Conservation (phyloP, 2,888 invertebrate species). For the Tubiluchus corallicola region DNA sequence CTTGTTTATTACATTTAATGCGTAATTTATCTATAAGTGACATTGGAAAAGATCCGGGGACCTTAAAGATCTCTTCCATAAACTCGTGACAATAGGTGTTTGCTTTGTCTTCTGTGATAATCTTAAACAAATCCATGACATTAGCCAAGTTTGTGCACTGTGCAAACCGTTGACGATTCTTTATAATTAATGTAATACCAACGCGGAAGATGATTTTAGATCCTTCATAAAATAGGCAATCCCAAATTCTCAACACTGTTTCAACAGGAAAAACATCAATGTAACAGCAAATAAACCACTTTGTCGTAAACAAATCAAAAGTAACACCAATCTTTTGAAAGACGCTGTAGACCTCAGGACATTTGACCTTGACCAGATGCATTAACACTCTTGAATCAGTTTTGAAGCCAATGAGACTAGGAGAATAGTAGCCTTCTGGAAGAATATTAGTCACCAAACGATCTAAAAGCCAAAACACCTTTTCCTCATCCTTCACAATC, state of each 20-base stretch:
- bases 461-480: slow-evolving; percentile 78
- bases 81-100: slow-evolving; percentile 72
- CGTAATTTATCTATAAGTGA: slow-evolving; percentile 40
- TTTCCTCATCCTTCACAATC: slow-evolving; percentile 71
- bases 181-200: slow-evolving; percentile 55
- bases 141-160: slow-evolving; percentile 59
- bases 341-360: slow-evolving; percentile 60
- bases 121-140: slow-evolving; percentile 60
- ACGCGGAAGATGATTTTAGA: slow-evolving; percentile 79
- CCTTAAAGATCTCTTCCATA: slow-evolving; percentile 61
- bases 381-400: slow-evolving; percentile 74
- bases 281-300: slow-evolving; percentile 88
- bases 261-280: slow-evolving; percentile 41
- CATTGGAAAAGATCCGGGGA: slow-evolving; percentile 54
- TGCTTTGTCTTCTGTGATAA: slow-evolving; percentile 53
- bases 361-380: slow-evolving; percentile 56
- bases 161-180: slow-evolving; percentile 38
- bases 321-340: slow-evolving; percentile 60
- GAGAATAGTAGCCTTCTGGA: slow-evolving; percentile 62
- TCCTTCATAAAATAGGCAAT: slow-evolving; percentile 83
- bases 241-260: slow-evolving; percentile 86
- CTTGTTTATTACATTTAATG: no score
- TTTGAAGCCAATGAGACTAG: slow-evolving; percentile 69
- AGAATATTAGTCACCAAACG: slow-evolving; percentile 57
- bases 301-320: slow-evolving; percentile 76